A percentile compares a stretch with the other conserved stretches of the same genome.
Evolutionary conservation across 2,113 vertebrate species (phyloP).

Genomic region (Eublepharis macularius): DNA sequence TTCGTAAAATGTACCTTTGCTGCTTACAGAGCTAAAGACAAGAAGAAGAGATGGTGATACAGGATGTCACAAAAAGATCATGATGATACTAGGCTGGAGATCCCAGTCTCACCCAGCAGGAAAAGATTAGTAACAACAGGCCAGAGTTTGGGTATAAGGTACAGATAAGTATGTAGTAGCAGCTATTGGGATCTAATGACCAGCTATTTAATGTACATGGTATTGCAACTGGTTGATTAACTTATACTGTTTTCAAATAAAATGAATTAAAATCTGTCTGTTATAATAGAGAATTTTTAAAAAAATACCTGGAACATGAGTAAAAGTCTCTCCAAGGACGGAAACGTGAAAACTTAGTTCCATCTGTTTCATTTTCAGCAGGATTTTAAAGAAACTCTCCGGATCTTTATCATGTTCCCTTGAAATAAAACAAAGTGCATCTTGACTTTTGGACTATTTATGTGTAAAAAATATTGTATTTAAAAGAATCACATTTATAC

Average conservation of each 20-base stretch:
- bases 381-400: conserved; percentile 91
- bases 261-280: conserved; percentile 37
- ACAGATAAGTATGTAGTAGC: neutral
- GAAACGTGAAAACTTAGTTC: conserved; percentile 83
- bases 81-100: neutral
- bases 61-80: neutral
- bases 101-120: neutral
- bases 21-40: neutral
- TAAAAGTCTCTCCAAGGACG: conserved; percentile 92
- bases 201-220: conserved; percentile 14
- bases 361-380: conserved; percentile 85
- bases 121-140: neutral
- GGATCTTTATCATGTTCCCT: conserved; percentile 97
- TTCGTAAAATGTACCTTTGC: neutral
- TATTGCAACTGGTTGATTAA: conserved; percentile 45
- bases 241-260: conserved; percentile 36
- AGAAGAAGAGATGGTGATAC: neutral
- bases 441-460: conserved; percentile 34
- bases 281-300: conserved; percentile 43
- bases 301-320: conserved; percentile 87
- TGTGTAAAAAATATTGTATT: neutral
- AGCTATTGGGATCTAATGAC: neutral
- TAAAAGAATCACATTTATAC: conserved; percentile 3
- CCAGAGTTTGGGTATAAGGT: neutral
- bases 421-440: conserved; percentile 87